phyloP scores from a whole-genome alignment of 2,888 invertebrate genomes.

The Caenorhabditis afra region DNA sequence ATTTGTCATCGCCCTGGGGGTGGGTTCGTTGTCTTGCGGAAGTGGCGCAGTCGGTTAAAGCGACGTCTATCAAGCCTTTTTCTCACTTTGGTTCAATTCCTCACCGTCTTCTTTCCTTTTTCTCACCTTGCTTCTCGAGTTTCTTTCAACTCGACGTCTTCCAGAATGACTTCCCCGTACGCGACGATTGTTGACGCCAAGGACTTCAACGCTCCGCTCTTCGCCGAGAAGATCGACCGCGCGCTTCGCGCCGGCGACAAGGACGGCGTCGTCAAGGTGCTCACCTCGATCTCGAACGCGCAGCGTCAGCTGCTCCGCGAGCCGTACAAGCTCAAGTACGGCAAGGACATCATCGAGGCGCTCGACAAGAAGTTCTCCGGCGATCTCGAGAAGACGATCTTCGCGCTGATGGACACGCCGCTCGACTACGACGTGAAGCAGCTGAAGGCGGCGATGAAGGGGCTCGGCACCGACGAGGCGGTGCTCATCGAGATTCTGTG shows the following conservation, averaged over 20 bases:
- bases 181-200: slow-evolving; percentile 65
- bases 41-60: too few species aligned
- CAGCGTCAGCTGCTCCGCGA: slow-evolving; percentile 86
- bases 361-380: slow-evolving; percentile 72
- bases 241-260: slow-evolving; percentile 71
- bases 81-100: too few species aligned
- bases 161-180: slow-evolving; percentile 66
- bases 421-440: slow-evolving; percentile 82
- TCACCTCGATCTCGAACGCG: slow-evolving; percentile 88
- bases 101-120: not conserved
- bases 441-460: slow-evolving; percentile 82
- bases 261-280: slow-evolving; percentile 81
- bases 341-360: slow-evolving; percentile 67
- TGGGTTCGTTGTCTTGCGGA: too few species aligned
- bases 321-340: slow-evolving; percentile 73
- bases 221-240: slow-evolving; percentile 71
- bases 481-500: slow-evolving; percentile 91
- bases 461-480: slow-evolving; percentile 88
- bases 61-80: too few species aligned
- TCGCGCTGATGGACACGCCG: slow-evolving; percentile 80
- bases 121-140: not conserved
- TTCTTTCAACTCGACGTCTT: too few species aligned
- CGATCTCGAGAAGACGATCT: slow-evolving; percentile 69
- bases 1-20: too few species aligned
- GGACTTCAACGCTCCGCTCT: slow-evolving; percentile 66